These are phyloP conservation scores for Notiomystis cincta DNA, from an alignment of 2,113 vertebrate genomes.

Conservation along the genomic window DNA sequence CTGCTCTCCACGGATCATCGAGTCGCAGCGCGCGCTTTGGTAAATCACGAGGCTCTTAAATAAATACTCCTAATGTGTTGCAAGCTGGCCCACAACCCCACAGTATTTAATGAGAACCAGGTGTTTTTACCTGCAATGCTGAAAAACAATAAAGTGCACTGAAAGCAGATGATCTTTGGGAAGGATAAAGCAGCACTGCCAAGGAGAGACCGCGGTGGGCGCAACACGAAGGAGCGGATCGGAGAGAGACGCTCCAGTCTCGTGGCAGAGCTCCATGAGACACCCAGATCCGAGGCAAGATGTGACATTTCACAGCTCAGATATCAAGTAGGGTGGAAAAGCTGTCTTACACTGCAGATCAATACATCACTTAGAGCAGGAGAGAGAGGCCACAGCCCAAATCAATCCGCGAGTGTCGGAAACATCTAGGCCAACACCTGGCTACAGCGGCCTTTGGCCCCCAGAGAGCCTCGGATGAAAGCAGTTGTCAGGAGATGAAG, in stretches of 20 bases:
- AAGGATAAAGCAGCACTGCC: not conserved
- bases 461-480: not conserved
- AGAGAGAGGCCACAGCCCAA: not conserved
- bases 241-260: fast-evolving
- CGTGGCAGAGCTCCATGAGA: fast-evolving
- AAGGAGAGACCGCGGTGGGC: not conserved
- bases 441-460: not conserved
- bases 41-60: conserved; percentile 2
- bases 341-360: not conserved
- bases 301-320: not conserved
- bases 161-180: not conserved
- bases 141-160: not conserved
- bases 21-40: not conserved
- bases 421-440: not conserved
- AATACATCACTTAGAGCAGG: not conserved
- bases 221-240: not conserved
- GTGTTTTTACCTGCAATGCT: not conserved
- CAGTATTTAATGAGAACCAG: not conserved
- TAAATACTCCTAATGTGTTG: conserved; percentile 6
- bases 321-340: not conserved
- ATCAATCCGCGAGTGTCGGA: not conserved
- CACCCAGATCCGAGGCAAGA: not conserved
- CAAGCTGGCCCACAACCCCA: not conserved
- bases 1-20: conserved; percentile 15
- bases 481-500: not conserved